Evolutionary conservation across 2,797 vertebrate species (phyloP).

Genomic region (Phalanger gymnotis): DNA sequence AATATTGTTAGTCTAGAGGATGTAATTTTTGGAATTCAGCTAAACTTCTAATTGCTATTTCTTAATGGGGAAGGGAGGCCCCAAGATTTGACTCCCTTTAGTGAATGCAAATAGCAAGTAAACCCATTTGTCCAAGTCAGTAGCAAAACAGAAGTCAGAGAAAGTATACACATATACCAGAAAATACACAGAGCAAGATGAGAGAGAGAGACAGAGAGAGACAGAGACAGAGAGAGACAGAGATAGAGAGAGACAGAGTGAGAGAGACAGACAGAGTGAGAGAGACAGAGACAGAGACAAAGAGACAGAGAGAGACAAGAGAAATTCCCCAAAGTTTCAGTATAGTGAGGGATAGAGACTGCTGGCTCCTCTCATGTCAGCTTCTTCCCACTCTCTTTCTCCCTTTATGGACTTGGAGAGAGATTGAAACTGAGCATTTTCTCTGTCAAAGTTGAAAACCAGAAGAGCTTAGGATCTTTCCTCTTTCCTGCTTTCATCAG

Average conservation of each 20-base stretch:
- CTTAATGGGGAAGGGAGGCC: neutral
- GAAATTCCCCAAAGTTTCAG: neutral
- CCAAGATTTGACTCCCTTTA: neutral
- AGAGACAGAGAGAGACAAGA: neutral
- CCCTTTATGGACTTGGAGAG: neutral
- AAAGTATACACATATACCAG: neutral
- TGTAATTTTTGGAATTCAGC: neutral
- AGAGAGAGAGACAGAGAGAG: too few species aligned
- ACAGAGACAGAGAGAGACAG: too few species aligned
- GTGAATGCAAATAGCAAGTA: neutral
- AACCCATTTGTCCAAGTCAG: neutral
- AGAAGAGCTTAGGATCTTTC: neutral
- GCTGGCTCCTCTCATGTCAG: neutral
- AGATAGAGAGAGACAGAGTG: too few species aligned
- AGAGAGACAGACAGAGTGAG: too few species aligned
- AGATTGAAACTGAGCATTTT: neutral
- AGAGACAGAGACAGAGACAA: too few species aligned
- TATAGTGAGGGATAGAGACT: neutral
- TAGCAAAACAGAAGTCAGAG: neutral
- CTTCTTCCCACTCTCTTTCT: neutral
- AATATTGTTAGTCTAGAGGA: neutral
- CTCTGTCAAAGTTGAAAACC: neutral
- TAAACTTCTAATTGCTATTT: neutral
- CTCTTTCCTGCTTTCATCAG: neutral
- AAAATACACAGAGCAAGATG: neutral